These are phyloP conservation scores for Epizoanthus rinbou DNA, from an alignment of 92 coral and sea anemone species.

Conservation along the genomic window DNA sequence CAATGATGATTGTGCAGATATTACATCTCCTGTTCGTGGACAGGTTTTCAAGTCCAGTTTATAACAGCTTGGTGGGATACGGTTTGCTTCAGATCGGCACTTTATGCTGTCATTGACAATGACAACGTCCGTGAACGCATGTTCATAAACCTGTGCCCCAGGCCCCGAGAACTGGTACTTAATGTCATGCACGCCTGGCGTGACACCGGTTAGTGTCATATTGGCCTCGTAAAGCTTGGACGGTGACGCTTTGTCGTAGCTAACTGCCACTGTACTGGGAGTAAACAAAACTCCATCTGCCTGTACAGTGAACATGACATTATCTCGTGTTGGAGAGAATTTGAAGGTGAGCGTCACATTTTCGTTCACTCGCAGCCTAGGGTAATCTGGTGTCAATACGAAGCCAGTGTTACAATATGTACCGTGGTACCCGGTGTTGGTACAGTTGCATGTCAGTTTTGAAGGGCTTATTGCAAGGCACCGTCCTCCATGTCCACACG, in stretches of 20 bases:
- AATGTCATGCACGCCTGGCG: slow-evolving; percentile 61
- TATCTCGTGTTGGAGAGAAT: slow-evolving; percentile 59
- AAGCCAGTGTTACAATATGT: slow-evolving; percentile 55
- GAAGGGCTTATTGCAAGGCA: slow-evolving; percentile 58
- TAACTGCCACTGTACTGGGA: slow-evolving; percentile 42
- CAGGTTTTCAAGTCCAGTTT: slow-evolving; percentile 46
- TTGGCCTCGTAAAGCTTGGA: slow-evolving; percentile 41
- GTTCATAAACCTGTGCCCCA: slow-evolving; percentile 49
- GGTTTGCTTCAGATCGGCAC: slow-evolving; percentile 18
- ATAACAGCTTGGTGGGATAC: slow-evolving; percentile 66
- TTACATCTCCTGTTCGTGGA: slow-evolving; percentile 30
- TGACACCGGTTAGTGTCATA: slow-evolving; percentile 54
- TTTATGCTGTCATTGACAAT: slow-evolving; percentile 44
- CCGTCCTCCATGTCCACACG: slow-evolving; percentile 65
- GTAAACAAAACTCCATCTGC: slow-evolving; percentile 49
- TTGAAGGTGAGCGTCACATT: slow-evolving; percentile 48
- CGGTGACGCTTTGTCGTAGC: slow-evolving; percentile 23
- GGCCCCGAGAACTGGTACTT: slow-evolving; percentile 66
- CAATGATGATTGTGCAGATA: slow-evolving; percentile 58
- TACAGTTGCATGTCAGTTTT: slow-evolving; percentile 64
- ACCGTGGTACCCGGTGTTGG: slow-evolving; percentile 68
- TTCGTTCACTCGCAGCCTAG: slow-evolving; percentile 39
- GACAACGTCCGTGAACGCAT: slow-evolving; percentile 50
- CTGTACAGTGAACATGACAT: slow-evolving; percentile 40
- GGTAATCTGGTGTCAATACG: slow-evolving; percentile 56